Base-by-base conservation (phyloP, 2,113 vertebrate species). In the Mormyrus iriodes region DNA sequence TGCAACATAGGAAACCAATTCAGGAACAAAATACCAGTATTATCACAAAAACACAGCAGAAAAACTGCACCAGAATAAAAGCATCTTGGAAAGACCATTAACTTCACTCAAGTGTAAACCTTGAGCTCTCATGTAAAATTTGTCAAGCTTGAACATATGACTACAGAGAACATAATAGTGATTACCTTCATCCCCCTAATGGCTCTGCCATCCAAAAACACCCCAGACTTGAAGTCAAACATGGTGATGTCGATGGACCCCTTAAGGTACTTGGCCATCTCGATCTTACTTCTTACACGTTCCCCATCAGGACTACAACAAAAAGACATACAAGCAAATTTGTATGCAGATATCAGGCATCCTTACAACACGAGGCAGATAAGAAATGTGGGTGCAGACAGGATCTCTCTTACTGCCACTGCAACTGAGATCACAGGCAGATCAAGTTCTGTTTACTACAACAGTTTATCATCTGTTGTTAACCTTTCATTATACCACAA, bases 261-360 rank as follows among this genome's bases (percentile, higher is more conserved):
- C 51, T 94, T 94, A 35, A 96, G 61, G 91, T 94, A 94, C 52
- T 93, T 95, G 10, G 91, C 91, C 82, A 96, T 91, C 83, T 96
- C 95, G 58, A 95, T 94, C 92, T 95, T 95, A 92, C 96, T 96
- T 87, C 96, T 93, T 88, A 96, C 91, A 53, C 94, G 94, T 53
- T 94, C 91, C 84, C 95, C 95, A 89, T 92, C 92, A 12, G 95
- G 95, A 92, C 96, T 97, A 85, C 19, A 42, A n/a, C 10, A 58
- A 87, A 55, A 58, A 51, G 1, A 58, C 21, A 58, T 15, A 87
- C 27, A 39, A 87, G 15, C 35, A 48, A 88, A 44, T 8, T 35
- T 88, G 19, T 51, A 24, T 24, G 10, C 5, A 39, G n/a, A 82
- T 86, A 35, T 31, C 13, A 2, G 24, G 21, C 55, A 58, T 9